These are phyloP conservation scores for Orchesella flavescens DNA, from an alignment of 2,888 invertebrate species.

Conservation along the genomic window DNA sequence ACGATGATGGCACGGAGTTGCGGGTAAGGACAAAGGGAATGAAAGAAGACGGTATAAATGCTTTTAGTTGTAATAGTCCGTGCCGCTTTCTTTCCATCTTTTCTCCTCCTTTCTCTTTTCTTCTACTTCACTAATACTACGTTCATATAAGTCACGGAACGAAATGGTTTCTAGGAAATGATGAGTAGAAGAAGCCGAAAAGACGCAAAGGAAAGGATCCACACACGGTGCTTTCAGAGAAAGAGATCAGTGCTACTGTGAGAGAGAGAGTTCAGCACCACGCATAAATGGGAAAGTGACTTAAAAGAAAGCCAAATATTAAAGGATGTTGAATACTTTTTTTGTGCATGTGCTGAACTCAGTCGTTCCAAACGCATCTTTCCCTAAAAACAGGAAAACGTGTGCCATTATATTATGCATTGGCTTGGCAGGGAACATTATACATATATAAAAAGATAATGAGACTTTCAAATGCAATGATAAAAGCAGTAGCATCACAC, in stretches of 20 bases:
- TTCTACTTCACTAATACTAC: neutral
- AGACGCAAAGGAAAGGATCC: neutral
- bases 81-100: constrained; percentile 30
- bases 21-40: constrained; percentile 52
- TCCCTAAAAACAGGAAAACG: neutral
- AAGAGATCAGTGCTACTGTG: neutral
- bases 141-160: too few species aligned
- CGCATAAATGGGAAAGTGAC: neutral
- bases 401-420: neutral
- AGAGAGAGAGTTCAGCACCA: neutral
- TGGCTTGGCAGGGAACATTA: neutral
- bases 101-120: constrained; percentile 31
- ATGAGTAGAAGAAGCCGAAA: too few species aligned
- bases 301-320: neutral
- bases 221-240: neutral
- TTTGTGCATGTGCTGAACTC: constrained; percentile 13
- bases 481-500: constrained; percentile 28
- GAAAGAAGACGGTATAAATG: constrained; percentile 44
- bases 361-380: neutral
- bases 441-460: constrained; percentile 24
- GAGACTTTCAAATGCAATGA: constrained; percentile 34
- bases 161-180: neutral
- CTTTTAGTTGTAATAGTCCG: constrained; percentile 53
- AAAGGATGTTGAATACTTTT: neutral
- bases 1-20: constrained; percentile 37